Conservation (phyloP, 2,888 invertebrate species). For the Marasmarcha lunaedactyla region DNA sequence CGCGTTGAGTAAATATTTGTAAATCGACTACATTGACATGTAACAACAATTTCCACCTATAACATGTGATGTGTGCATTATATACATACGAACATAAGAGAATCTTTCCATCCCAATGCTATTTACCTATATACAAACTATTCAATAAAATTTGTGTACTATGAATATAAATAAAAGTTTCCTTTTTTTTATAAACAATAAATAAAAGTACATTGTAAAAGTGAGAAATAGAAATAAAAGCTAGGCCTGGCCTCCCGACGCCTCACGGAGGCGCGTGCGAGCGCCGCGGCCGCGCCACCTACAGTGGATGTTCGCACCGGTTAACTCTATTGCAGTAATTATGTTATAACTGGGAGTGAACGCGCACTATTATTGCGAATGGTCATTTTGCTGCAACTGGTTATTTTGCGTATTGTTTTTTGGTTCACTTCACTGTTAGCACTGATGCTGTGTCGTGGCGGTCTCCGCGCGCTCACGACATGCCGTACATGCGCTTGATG, state of each 20-base stretch:
- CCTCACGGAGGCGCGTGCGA: conserved; percentile 13
- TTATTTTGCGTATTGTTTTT: not conserved
- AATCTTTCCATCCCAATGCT: conserved; percentile 18
- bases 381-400: not conserved
- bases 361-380: no score
- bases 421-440: not conserved
- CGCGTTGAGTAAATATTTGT: conserved; percentile 1
- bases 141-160: not conserved
- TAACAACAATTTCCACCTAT: conserved; percentile 9
- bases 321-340: no score
- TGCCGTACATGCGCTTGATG: conserved; percentile 92
- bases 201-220: conserved; percentile 1
- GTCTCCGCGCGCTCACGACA: conserved; percentile 72
- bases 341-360: no score
- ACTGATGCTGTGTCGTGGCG: no score
- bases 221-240: conserved; percentile 3
- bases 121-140: conserved; percentile 15
- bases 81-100: conserved; percentile 18
- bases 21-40: conserved; percentile 1
- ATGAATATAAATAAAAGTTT: no score
- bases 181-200: no score
- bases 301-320: no score
- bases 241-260: not conserved
- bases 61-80: conserved; percentile 21
- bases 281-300: not conserved